Evolutionary conservation across 1,140 invertebrate species (phyloP).

Genomic region (Tetraneura akinire): DNA sequence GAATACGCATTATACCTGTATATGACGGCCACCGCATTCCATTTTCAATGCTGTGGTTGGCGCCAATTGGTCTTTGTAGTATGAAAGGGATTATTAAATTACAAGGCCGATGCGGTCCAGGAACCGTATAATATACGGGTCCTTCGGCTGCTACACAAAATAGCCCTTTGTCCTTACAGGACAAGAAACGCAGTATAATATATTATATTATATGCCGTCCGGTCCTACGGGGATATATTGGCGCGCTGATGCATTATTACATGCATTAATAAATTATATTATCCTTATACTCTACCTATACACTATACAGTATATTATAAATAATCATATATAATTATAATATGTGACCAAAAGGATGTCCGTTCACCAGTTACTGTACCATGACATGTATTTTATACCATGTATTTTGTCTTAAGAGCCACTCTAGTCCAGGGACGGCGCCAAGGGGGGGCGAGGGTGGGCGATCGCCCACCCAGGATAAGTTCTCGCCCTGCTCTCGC

Average conservation of each 20-base stretch:
- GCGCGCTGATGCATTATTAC: slow-evolving; percentile 13
- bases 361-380: slow-evolving; percentile 25
- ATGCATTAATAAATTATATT: not conserved
- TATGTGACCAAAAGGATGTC: slow-evolving; percentile 31
- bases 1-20: not conserved
- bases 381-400: not conserved
- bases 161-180: slow-evolving; percentile 26
- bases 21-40: slow-evolving; percentile 28
- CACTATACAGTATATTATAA: not conserved
- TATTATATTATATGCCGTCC: not conserved
- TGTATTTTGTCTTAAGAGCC: slow-evolving; percentile 20
- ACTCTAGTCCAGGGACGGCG: too few relatives aligned
- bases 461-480: not conserved
- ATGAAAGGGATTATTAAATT: slow-evolving; percentile 46
- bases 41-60: slow-evolving; percentile 42
- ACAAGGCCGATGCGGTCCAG: slow-evolving; percentile 42
- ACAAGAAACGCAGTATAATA: slow-evolving; percentile 7
- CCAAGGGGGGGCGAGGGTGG: not conserved
- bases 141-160: not conserved
- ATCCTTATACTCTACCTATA: not conserved
- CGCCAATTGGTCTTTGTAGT: slow-evolving; percentile 47
- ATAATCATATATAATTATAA: slow-evolving; percentile 14
- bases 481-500: not conserved
- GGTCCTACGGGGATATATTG: slow-evolving; percentile 13
- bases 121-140: slow-evolving; percentile 21